A percentile compares a stretch with the other conserved stretches of the same genome.
These are phyloP conservation scores for Fringilla coelebs DNA, from an alignment of 2,797 vertebrate species.

Conservation along the genomic window DNA sequence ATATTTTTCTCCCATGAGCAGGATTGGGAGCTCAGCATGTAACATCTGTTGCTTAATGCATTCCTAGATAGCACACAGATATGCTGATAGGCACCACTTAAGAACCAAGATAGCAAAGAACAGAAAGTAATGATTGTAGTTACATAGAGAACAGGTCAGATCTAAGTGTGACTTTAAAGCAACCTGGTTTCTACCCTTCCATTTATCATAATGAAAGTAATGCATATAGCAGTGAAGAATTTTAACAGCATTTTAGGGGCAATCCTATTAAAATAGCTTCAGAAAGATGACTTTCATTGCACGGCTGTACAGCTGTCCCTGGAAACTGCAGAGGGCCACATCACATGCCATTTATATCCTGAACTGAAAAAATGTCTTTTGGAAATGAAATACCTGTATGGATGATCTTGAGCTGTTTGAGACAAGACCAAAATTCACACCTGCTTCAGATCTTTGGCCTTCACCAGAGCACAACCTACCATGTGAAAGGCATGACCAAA, in stretches of 20 bases:
- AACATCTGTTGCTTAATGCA: constrained; percentile 30
- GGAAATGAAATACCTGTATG: neutral
- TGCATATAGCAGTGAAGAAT: neutral
- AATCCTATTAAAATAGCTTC: neutral
- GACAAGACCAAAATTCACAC: neutral
- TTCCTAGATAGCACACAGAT: constrained; percentile 35
- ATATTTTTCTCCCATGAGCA: neutral
- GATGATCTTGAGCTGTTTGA: neutral
- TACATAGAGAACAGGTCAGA: neutral
- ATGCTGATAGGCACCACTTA: constrained; percentile 10
- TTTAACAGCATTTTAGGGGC: neutral
- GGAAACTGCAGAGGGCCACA: neutral
- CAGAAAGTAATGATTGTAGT: neutral
- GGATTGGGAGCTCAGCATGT: neutral
- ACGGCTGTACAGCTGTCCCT: neutral
- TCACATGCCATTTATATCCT: neutral
- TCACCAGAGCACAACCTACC: neutral
- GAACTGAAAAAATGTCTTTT: neutral
- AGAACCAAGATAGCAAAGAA: neutral
- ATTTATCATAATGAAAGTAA: neutral
- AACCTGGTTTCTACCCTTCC: neutral
- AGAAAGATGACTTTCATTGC: neutral
- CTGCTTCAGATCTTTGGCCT: neutral
- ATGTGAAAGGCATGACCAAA: neutral
- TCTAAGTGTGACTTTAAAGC: neutral